These are phyloP conservation scores for Hyphantria cunea DNA, from an alignment of 1,140 invertebrate species.

Conservation along the genomic window DNA sequence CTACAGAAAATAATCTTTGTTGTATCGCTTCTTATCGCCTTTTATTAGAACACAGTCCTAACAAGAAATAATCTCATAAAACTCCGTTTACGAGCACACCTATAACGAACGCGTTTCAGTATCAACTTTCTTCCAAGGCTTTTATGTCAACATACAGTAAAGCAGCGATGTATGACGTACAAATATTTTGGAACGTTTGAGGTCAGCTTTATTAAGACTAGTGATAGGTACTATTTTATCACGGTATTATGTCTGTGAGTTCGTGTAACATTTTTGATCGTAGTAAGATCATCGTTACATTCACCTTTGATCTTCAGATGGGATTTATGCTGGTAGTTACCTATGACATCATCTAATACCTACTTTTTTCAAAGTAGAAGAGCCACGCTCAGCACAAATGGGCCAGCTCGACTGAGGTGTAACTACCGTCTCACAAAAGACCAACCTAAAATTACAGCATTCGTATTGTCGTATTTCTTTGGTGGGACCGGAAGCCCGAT, in stretches of 20 bases:
- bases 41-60: neutral
- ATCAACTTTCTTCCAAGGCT: constrained; percentile 5
- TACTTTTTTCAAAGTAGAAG: no score
- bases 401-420: no score
- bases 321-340: no score
- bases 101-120: constrained; percentile 29
- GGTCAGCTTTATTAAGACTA: constrained; percentile 20
- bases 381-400: no score
- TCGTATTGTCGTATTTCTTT: no score
- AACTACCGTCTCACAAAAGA: no score
- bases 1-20: neutral
- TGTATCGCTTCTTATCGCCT: neutral
- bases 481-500: no score
- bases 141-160: constrained; percentile 2
- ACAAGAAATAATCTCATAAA: constrained; percentile 29
- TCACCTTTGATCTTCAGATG: neutral
- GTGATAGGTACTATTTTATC: constrained; percentile 22
- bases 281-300: constrained; percentile 9
- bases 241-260: constrained; percentile 8
- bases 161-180: constrained; percentile 20
- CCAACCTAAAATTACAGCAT: no score
- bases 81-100: constrained; percentile 23
- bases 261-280: constrained; percentile 15
- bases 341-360: no score
- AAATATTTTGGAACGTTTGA: constrained; percentile 16